A percentile compares a stretch with the other conserved stretches of the same genome.
phyloP scores from a whole-genome alignment of 2,797 vertebrate species.

The Hydrolagus colliei region DNA sequence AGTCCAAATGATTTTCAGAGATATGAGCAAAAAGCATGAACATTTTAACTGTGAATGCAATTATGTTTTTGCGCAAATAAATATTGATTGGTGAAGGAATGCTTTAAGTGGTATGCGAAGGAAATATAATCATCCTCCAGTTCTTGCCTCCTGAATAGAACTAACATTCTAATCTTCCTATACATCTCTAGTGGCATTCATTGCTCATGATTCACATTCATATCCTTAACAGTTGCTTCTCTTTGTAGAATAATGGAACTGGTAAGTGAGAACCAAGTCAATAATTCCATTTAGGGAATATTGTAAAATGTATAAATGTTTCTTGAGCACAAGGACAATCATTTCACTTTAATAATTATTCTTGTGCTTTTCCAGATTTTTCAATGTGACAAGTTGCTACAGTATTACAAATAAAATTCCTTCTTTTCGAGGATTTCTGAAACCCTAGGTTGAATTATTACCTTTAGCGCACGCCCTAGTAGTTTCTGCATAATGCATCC shows the following conservation, averaged over 20 bases:
- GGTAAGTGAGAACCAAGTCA: neutral
- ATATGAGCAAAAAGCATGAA: neutral
- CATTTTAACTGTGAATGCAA: too few relatives aligned
- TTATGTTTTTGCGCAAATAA: neutral
- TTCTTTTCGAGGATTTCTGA: too few relatives aligned
- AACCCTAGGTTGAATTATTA: too few relatives aligned
- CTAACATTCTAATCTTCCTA: neutral
- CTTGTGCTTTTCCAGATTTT: too few relatives aligned
- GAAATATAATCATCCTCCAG: neutral
- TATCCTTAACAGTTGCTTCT: neutral
- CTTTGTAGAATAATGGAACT: neutral
- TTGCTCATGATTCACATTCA: neutral
- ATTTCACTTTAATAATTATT: too few relatives aligned
- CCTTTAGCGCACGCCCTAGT: too few relatives aligned
- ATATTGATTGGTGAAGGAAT: neutral
- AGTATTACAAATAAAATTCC: too few relatives aligned
- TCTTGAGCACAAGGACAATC: too few relatives aligned
- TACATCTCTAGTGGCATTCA: neutral
- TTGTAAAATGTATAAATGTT: too few relatives aligned
- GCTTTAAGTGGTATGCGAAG: too few relatives aligned
- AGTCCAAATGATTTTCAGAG: neutral
- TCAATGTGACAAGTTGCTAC: too few relatives aligned
- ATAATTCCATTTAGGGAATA: neutral
- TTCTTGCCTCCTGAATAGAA: neutral
- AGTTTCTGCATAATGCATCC: too few relatives aligned